A percentile compares a stretch with the other conserved stretches of the same genome.
Conservation (phyloP, 2,888 invertebrate genomes). For the Idaea straminata region DNA sequence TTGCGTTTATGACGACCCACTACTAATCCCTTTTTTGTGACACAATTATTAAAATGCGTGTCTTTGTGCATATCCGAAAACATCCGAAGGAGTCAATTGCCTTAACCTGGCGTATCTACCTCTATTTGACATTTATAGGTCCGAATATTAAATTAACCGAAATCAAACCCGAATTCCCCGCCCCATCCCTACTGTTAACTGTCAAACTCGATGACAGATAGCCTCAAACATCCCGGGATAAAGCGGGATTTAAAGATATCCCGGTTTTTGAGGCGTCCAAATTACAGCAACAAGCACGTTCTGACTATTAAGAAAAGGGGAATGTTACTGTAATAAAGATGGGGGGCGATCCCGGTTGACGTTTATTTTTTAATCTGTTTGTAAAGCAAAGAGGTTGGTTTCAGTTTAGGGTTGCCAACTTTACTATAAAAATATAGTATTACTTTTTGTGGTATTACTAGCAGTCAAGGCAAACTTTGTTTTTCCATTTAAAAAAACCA, state of each 20-base stretch:
- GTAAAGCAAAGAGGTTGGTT: slow-evolving; percentile 5
- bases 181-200: slow-evolving; percentile 52
- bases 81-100: too few relatives aligned
- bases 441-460: too few relatives aligned
- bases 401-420: neutral
- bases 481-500: too few relatives aligned
- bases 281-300: slow-evolving; percentile 51
- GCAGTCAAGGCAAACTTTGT: too few relatives aligned
- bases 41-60: too few relatives aligned
- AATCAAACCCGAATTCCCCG: neutral
- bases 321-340: slow-evolving; percentile 38
- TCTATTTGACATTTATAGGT: too few relatives aligned
- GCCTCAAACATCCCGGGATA: slow-evolving; percentile 55
- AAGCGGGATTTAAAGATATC: slow-evolving; percentile 47
- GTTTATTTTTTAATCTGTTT: slow-evolving; percentile 32
- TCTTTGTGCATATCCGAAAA: too few relatives aligned
- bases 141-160: neutral
- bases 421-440: too few relatives aligned
- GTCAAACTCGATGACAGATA: slow-evolving; percentile 76
- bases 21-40: too few relatives aligned
- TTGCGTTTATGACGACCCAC: too few relatives aligned
- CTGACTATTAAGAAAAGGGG: slow-evolving; percentile 45
- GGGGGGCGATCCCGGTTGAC: slow-evolving; percentile 38
- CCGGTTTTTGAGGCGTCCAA: slow-evolving; percentile 46
- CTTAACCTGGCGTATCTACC: too few relatives aligned